phyloP scores from a whole-genome alignment of 2,113 vertebrate species.

The Martes martes region DNA sequence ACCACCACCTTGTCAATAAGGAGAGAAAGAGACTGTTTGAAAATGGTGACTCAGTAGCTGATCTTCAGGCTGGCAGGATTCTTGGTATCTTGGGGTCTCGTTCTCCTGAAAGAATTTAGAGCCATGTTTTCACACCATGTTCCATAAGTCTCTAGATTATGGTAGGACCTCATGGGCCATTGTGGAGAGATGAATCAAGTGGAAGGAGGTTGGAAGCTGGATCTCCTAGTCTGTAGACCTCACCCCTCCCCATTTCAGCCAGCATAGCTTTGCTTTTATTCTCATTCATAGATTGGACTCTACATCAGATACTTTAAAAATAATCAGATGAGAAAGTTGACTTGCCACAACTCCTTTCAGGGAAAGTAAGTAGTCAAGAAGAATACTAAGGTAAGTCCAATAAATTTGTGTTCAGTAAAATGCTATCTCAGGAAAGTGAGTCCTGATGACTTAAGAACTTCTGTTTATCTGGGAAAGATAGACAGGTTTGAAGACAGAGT shows the following conservation, averaged over 20 bases:
- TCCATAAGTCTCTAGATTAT: background rate
- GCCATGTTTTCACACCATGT: background rate
- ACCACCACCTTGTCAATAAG: background rate
- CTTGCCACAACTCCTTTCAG: slow-evolving; percentile 4
- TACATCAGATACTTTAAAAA: background rate
- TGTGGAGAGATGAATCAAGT: background rate
- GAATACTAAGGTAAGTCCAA: background rate
- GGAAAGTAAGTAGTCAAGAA: background rate
- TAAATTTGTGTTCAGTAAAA: background rate
- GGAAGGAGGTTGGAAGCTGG: background rate
- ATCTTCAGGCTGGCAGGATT: background rate
- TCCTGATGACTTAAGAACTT: background rate
- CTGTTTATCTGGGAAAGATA: background rate
- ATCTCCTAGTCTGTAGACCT: background rate
- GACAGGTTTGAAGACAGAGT: background rate
- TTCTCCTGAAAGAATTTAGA: background rate
- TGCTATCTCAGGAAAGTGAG: background rate
- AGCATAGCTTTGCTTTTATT: background rate
- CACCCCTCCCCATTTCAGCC: background rate
- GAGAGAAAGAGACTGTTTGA: background rate
- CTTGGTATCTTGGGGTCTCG: background rate
- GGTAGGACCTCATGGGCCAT: background rate
- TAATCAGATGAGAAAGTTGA: background rate
- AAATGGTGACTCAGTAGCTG: background rate
- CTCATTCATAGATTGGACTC: background rate